Evolutionary conservation across 2,797 vertebrate species (phyloP), one percentile per base, ranked within the genome.

Genomic region (Mallotus villosus): DNA sequence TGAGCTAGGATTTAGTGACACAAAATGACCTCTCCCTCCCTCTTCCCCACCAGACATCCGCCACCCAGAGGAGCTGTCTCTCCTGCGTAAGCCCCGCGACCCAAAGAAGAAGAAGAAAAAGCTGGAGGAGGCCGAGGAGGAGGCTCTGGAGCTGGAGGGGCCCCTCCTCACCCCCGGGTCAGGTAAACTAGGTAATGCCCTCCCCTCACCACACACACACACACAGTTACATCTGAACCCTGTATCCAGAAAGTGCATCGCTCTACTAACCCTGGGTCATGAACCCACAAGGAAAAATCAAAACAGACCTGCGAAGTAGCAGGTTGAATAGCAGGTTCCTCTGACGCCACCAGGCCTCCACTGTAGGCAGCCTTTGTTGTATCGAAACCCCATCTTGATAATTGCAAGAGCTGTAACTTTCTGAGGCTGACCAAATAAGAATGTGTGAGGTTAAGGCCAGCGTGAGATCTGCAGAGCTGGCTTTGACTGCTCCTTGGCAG

Each of bases 51-150:
- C 78, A 99, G 98, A 99, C 85, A 99, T 99, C 87, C 95, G 98
- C 82, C 98, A 99, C 82, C 97, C 98, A 63, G 98, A 99, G 89
- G 98, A 99, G 80, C 92, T 98, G 57, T 99, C 98, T 74, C 93
- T 99, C 72, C 92, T 99, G 88, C 96, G 97, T 83, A 99, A 99
- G 88, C 97, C 97, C 74, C 94, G 96, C 80, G 97, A 99, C 91
- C 96, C 97, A 1, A 97, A 96, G 12, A 99, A 99, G 95, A 99
- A 99, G 89, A 99, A 98, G 94, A 99, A 99, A 95, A 98, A 98
- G 92, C 92, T 97, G 81, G 97, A 99, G 71, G 96, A 97, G 16
- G 90, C 85, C 0, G 97, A 99, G 82, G 92, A 93, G 4, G 97
- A 97, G 3, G 92, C 95, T 24, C 91, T 98, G 51, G 95, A 98